These are phyloP conservation scores for Cyprinus carpio DNA, from an alignment of 2,113 vertebrate species.

Conservation along the genomic window DNA sequence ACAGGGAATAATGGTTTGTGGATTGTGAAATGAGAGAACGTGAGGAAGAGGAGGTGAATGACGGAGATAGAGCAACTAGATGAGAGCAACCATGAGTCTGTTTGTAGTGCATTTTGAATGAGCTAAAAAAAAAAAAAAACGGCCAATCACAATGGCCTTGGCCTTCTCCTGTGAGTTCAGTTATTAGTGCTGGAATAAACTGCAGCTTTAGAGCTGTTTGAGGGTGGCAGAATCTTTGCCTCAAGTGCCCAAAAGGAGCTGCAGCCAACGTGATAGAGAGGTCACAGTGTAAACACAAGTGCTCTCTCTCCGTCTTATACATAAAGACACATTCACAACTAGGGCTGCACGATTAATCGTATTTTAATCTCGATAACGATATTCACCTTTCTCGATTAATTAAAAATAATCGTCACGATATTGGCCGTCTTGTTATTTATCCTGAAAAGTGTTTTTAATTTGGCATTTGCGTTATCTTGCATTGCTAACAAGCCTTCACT, in stretches of 20 bases:
- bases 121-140: too few relatives aligned
- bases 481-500: too few relatives aligned
- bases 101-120: background rate
- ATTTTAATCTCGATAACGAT: too few relatives aligned
- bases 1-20: constrained; percentile 26
- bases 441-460: too few relatives aligned
- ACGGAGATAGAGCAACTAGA: background rate
- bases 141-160: constrained; percentile 11
- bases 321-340: background rate
- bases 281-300: constrained; percentile 31
- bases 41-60: constrained; percentile 21
- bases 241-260: constrained; percentile 14
- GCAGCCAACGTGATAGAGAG: constrained; percentile 12
- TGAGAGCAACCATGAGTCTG: constrained; percentile 1
- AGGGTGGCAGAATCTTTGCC: background rate
- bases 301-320: background rate
- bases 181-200: constrained; percentile 6
- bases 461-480: too few relatives aligned
- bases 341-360: too few relatives aligned
- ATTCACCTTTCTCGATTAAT: too few relatives aligned
- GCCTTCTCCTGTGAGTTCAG: background rate
- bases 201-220: constrained; percentile 15
- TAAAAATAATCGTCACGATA: too few relatives aligned
- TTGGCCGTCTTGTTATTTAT: too few relatives aligned
- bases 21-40: constrained; percentile 18